Evolutionary conservation across 2,797 vertebrate genomes (phyloP).

Genomic region (Brotula barbata): DNA sequence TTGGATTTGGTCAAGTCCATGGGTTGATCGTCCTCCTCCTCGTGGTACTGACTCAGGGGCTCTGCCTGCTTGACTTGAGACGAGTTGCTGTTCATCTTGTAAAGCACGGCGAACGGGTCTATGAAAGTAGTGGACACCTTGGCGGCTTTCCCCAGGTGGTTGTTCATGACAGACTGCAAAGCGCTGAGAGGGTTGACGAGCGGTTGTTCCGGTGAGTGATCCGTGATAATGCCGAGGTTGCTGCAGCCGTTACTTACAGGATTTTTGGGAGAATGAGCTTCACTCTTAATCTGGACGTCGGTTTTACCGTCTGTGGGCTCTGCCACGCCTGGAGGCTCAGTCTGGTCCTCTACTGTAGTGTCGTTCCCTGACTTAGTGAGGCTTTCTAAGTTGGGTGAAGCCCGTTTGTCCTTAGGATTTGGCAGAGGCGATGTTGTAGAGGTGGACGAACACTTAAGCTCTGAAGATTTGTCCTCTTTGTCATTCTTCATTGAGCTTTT

Average conservation of each 20-base stretch:
- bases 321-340: constrained; percentile 60
- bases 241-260: constrained; percentile 88
- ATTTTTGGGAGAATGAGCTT: constrained; percentile 83
- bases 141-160: constrained; percentile 93
- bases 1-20: constrained; percentile 98
- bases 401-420: constrained; percentile 83
- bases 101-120: constrained; percentile 94
- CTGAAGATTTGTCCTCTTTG: constrained; percentile 82
- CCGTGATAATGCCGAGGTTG: constrained; percentile 89
- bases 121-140: constrained; percentile 88
- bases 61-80: constrained; percentile 86
- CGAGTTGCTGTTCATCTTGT: constrained; percentile 91
- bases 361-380: constrained; percentile 70
- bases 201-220: constrained; percentile 90
- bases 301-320: constrained; percentile 52
- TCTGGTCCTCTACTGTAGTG: constrained; percentile 68
- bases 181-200: constrained; percentile 95
- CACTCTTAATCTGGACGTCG: constrained; percentile 84
- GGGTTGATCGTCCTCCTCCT: constrained; percentile 92
- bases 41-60: constrained; percentile 85
- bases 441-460: constrained; percentile 77
- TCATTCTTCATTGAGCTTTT: constrained; percentile 85
- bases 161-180: constrained; percentile 98
- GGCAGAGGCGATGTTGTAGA: constrained; percentile 82
- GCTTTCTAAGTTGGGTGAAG: constrained; percentile 79